phyloP scores from a whole-genome alignment of 2,797 vertebrate species.

The Picus viridis region DNA sequence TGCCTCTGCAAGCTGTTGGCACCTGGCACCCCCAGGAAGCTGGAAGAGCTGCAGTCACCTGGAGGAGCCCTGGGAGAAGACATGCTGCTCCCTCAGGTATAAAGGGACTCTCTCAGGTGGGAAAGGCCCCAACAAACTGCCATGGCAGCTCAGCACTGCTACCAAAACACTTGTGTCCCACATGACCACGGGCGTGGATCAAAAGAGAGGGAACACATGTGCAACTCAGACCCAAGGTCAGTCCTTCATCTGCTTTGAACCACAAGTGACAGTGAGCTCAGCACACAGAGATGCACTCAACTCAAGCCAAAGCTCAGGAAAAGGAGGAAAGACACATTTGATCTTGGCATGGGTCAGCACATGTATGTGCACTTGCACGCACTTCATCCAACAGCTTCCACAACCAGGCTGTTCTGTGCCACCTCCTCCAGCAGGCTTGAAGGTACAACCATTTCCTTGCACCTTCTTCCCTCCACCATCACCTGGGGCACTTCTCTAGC shows the following conservation, averaged over 20 bases:
- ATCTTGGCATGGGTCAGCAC: neutral
- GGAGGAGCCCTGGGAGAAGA: neutral
- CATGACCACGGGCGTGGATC: neutral
- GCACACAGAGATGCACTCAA: neutral
- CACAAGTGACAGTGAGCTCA: neutral
- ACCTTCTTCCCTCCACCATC: neutral
- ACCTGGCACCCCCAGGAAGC: neutral
- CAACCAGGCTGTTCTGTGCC: neutral
- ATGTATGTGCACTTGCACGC: neutral
- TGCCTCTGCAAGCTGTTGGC: neutral
- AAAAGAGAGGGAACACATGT: neutral
- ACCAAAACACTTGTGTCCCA: fast-evolving
- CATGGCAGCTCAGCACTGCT: neutral
- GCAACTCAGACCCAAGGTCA: neutral
- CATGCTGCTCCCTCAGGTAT: neutral
- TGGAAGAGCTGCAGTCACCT: neutral
- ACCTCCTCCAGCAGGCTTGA: neutral
- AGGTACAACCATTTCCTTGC: neutral
- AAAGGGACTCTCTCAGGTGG: neutral
- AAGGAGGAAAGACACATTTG: neutral
- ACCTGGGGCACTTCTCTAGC: neutral
- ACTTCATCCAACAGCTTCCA: neutral
- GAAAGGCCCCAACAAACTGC: neutral
- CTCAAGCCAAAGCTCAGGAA: neutral
- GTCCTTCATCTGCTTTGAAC: neutral